Percentiles rank a stretch among this genome's conserved stretches.
These are phyloP conservation scores for Yponomeuta malinellus DNA, from an alignment of 2,888 invertebrate genomes.

Conservation along the genomic window DNA sequence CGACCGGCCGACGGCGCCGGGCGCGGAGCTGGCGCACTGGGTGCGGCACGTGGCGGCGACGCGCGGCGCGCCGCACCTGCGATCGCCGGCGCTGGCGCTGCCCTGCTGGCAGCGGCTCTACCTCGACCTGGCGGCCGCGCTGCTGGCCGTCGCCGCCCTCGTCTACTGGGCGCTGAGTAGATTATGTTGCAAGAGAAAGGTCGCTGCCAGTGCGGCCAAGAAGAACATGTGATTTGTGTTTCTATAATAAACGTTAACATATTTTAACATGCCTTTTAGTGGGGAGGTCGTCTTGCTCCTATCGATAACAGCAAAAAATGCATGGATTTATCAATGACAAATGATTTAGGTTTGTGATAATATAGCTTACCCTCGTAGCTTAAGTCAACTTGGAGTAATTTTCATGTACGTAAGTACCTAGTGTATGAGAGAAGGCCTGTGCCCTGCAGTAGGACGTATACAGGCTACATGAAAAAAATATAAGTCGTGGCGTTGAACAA, in stretches of 20 bases:
- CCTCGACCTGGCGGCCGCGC: constrained; percentile 34
- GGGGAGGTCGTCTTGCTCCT: background rate
- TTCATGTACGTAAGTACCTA: too few relatives aligned
- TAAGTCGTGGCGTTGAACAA: too few relatives aligned
- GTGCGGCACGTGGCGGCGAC: constrained; percentile 45
- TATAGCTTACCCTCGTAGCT: too few relatives aligned
- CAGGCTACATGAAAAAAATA: too few relatives aligned
- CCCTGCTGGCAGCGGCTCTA: constrained; percentile 44
- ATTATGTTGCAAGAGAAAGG: background rate
- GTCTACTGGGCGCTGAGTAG: background rate
- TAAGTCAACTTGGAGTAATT: too few relatives aligned
- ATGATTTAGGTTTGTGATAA: too few relatives aligned
- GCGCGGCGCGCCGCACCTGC: constrained; percentile 39
- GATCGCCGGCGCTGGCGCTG: constrained; percentile 37
- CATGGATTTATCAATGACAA: too few relatives aligned
- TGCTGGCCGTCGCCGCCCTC: constrained; percentile 16
- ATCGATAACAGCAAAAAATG: background rate
- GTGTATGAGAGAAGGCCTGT: too few relatives aligned
- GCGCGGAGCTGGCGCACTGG: constrained; percentile 42
- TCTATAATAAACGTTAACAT: too few relatives aligned
- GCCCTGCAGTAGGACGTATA: too few relatives aligned
- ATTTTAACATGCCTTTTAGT: background rate
- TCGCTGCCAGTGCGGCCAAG: background rate
- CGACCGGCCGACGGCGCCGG: constrained; percentile 36
- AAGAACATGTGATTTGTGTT: background rate